Base-by-base conservation (phyloP, 2,113 vertebrate species). In the Platysteira castanea region DNA sequence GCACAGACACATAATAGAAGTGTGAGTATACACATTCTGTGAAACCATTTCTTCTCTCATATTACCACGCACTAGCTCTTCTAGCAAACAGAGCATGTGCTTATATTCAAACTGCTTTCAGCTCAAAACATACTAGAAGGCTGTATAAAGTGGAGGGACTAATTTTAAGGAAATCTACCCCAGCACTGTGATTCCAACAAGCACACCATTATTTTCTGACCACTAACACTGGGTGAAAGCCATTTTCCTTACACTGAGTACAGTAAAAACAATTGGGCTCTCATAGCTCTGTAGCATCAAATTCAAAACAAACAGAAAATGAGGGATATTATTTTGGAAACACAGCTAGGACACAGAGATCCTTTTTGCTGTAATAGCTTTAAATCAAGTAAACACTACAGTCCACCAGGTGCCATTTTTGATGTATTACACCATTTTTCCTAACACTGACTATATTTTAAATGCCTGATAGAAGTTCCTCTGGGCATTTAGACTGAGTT, bases 251-350 rank as follows among this genome's bases (percentile, higher is more conserved):
- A 86, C 23, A 56, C 35, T 90, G 86, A 4, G 7, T 95, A 93
- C 85, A 95, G 71, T 93, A 52, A 89, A 95, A 95, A 95, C 74
- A 92, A 80, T 90, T 67, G 37, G 18, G 28, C 37, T 92, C 46
- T 81, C 67, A 30, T 12, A 80, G 77, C 19, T 75, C 84, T 88
- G 35, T 18, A 85, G 67, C 84, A 90, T 47, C 52, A 77, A 86
- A 92, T 74, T 92, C 88, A 97, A 95, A 97, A 97, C 85, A 97
- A 97, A 97, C 84, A 97, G 65, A 95, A 95, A 92, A 85, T 31
- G 56, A 94, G 6, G 9, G 35, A 57, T 47, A 67, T n/a, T 97
- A 30, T 96, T 97, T 97, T 97, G 97, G 94, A 97, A 98, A 97
- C 95, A 97, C 11, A 94, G 46, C 56, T 69, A 88, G 92, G 90